phyloP scores from a whole-genome alignment of 2,113 vertebrate genomes.

The Cyanistes caeruleus region DNA sequence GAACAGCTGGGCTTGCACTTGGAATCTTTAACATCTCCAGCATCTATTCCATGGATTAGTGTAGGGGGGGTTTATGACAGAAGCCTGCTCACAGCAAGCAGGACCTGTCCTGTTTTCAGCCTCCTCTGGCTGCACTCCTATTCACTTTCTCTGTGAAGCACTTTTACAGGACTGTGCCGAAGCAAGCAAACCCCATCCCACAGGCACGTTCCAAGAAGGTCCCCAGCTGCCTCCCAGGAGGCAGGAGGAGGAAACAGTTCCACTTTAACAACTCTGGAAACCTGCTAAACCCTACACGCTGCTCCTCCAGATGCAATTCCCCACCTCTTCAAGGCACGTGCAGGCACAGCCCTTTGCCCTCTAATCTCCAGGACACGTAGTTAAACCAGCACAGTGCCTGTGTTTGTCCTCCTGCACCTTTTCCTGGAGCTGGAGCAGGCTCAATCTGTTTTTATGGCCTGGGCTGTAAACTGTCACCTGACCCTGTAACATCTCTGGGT shows the following conservation, averaged over 20 bases:
- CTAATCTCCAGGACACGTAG: background rate
- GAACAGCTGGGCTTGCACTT: background rate
- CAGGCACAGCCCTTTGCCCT: background rate
- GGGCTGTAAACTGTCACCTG: background rate
- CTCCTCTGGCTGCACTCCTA: background rate
- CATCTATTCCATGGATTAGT: background rate
- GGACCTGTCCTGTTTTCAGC: background rate
- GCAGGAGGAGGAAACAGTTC: background rate
- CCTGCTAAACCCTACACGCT: background rate
- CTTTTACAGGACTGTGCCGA: accelerated
- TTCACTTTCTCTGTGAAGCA: background rate
- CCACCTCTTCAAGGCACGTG: background rate
- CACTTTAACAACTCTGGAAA: background rate
- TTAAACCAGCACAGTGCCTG: background rate
- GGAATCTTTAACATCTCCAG: background rate
- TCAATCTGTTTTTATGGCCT: background rate
- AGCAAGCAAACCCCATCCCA: background rate
- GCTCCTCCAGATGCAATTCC: background rate
- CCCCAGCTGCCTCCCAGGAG: background rate
- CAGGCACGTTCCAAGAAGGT: background rate
- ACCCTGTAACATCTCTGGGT: background rate
- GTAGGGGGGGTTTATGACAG: background rate
- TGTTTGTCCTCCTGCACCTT: background rate
- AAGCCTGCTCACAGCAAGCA: background rate
- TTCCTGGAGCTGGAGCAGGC: background rate